These are phyloP conservation scores for Mobula hypostoma DNA, from an alignment of 2,113 vertebrate species.

Conservation along the genomic window DNA sequence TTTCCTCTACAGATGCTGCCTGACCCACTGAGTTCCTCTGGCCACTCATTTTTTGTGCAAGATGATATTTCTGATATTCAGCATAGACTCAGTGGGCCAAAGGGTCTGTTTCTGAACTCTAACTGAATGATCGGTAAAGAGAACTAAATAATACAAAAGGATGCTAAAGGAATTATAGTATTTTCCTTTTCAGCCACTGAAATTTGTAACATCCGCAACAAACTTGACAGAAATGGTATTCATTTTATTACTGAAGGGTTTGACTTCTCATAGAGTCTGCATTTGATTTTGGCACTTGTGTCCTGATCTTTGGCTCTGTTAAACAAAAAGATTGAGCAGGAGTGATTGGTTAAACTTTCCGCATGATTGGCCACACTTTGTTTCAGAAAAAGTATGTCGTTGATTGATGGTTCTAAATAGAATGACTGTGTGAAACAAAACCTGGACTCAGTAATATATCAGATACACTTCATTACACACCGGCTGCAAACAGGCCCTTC, in stretches of 20 bases:
- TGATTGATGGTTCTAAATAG: neutral
- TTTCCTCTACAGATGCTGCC: too few relatives aligned
- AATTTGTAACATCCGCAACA: neutral
- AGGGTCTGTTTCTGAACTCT: too few relatives aligned
- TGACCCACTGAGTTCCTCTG: too few relatives aligned
- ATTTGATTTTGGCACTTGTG: neutral
- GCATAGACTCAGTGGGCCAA: too few relatives aligned
- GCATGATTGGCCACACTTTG: neutral
- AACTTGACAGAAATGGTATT: neutral
- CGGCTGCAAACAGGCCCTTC: too few relatives aligned
- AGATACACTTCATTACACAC: neutral
- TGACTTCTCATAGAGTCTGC: neutral
- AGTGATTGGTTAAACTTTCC: neutral
- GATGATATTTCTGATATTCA: too few relatives aligned
- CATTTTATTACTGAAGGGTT: neutral
- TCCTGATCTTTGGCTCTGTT: neutral
- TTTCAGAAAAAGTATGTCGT: neutral
- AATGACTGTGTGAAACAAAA: neutral
- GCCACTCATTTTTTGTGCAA: too few relatives aligned
- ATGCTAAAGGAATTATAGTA: neutral
- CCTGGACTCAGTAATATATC: too few relatives aligned
- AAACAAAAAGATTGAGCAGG: neutral
- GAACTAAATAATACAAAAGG: neutral
- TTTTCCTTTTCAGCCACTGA: neutral
- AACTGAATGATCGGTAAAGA: neutral